Evolutionary conservation across 2,113 vertebrate species (phyloP).

Genomic region (Grantiella picta): DNA sequence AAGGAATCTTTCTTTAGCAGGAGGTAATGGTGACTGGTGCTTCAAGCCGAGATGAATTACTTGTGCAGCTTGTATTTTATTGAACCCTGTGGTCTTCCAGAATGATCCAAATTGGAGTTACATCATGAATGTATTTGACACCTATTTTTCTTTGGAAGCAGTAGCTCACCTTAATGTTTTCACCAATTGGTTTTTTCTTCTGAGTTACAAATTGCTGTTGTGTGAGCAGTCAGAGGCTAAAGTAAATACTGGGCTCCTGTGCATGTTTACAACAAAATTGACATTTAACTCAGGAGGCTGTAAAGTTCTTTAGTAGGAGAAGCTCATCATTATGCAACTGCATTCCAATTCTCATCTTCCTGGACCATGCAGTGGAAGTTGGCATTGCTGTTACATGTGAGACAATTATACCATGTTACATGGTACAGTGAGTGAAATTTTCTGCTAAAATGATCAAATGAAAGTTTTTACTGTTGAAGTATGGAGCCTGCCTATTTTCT

Average conservation of each 20-base stretch:
- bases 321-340: not conserved
- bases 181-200: not conserved
- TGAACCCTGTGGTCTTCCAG: slow-evolving; percentile 8
- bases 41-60: slow-evolving; percentile 26
- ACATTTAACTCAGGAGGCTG: not conserved
- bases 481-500: not conserved
- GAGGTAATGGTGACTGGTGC: not conserved
- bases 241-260: not conserved
- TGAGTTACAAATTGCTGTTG: not conserved
- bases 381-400: not conserved
- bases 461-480: slow-evolving; percentile 29
- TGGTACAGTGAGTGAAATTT: slow-evolving; percentile 6
- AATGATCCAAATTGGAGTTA: not conserved
- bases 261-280: not conserved
- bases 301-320: not conserved
- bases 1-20: slow-evolving; percentile 11
- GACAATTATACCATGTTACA: not conserved
- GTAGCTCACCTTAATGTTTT: not conserved
- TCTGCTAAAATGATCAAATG: slow-evolving; percentile 33
- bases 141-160: not conserved
- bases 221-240: not conserved
- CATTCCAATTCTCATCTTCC: not conserved
- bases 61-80: slow-evolving; percentile 9
- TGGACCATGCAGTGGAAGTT: not conserved
- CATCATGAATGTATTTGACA: not conserved